These are phyloP conservation scores for Orussus abietinus DNA, from an alignment of 1,140 invertebrate species.

Conservation along the genomic window DNA sequence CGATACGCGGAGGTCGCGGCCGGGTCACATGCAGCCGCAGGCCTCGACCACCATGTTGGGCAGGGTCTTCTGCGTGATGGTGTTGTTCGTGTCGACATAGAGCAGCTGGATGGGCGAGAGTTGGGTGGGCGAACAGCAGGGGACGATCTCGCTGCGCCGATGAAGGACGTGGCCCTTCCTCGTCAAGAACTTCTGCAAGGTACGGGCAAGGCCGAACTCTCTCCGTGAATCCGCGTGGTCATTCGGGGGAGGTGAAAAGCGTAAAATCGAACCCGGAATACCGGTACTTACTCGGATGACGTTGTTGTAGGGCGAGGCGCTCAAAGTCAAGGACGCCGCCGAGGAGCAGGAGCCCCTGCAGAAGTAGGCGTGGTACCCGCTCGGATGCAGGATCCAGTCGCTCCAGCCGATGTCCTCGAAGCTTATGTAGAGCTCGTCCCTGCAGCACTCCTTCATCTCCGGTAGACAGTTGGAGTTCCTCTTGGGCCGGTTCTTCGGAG, in stretches of 20 bases:
- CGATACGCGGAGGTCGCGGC: too few species aligned
- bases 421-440: slow-evolving; percentile 75
- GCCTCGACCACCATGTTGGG: slow-evolving; percentile 81
- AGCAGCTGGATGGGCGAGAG: slow-evolving; percentile 71
- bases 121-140: slow-evolving; percentile 74
- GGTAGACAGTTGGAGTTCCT: slow-evolving; percentile 67
- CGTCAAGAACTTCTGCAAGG: slow-evolving; percentile 56
- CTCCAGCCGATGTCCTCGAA: slow-evolving; percentile 84
- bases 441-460: slow-evolving; percentile 73
- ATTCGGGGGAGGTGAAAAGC: too few species aligned
- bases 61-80: slow-evolving; percentile 69
- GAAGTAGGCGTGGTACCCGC: slow-evolving; percentile 79
- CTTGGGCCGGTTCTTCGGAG: slow-evolving; percentile 57
- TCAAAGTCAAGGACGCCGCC: slow-evolving; percentile 63
- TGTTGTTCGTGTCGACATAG: slow-evolving; percentile 70
- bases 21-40: slow-evolving; percentile 72
- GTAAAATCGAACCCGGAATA: slow-evolving; percentile 2
- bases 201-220: slow-evolving; percentile 19
- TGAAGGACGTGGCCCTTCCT: slow-evolving; percentile 34
- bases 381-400: slow-evolving; percentile 80
- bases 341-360: slow-evolving; percentile 74
- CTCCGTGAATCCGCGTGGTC: too few species aligned
- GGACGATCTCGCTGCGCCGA: slow-evolving; percentile 58
- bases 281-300: slow-evolving; percentile 64
- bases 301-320: slow-evolving; percentile 64